Conservation (phyloP, 2,797 vertebrate genomes). For the Enteromius paludinosus region DNA sequence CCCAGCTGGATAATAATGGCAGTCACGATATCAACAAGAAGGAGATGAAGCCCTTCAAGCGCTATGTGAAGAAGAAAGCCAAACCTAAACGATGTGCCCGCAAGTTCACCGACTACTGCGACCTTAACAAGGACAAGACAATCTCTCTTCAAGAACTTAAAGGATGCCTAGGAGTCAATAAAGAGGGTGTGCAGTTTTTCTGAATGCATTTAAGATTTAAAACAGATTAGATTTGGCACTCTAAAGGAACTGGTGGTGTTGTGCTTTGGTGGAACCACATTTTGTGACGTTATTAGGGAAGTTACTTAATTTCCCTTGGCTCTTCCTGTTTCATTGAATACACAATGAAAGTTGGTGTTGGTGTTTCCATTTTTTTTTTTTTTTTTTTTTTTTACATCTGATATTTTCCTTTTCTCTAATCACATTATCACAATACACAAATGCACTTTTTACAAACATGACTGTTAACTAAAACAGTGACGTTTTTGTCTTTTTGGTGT, state of each 20-base stretch:
- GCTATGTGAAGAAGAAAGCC: constrained; percentile 97
- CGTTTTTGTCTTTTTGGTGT: not conserved
- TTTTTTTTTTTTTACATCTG: not conserved
- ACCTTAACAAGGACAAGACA: constrained; percentile 95
- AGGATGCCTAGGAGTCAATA: constrained; percentile 95
- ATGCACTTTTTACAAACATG: not conserved
- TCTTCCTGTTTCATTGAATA: constrained; percentile 31
- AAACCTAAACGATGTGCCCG: constrained; percentile 97
- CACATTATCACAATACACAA: not conserved
- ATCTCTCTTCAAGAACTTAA: constrained; percentile 95
- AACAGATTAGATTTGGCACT: not conserved
- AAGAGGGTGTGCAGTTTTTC: constrained; percentile 84
- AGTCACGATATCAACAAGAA: constrained; percentile 95
- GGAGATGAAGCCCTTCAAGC: constrained; percentile 96
- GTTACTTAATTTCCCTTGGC: constrained; percentile 32
- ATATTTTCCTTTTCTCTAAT: not conserved
- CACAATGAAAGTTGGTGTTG: constrained; percentile 41
- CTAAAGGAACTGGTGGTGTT: not conserved
- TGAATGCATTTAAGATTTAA: not conserved
- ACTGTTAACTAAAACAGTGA: not conserved
- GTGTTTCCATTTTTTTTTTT: no score
- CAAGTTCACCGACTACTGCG: constrained; percentile 96
- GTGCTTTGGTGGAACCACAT: constrained; percentile 27
- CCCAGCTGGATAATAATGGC: constrained; percentile 93
- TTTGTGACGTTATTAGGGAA: constrained; percentile 18